Conservation (phyloP, 2,113 vertebrate species). For the Bothrops jararaca region DNA sequence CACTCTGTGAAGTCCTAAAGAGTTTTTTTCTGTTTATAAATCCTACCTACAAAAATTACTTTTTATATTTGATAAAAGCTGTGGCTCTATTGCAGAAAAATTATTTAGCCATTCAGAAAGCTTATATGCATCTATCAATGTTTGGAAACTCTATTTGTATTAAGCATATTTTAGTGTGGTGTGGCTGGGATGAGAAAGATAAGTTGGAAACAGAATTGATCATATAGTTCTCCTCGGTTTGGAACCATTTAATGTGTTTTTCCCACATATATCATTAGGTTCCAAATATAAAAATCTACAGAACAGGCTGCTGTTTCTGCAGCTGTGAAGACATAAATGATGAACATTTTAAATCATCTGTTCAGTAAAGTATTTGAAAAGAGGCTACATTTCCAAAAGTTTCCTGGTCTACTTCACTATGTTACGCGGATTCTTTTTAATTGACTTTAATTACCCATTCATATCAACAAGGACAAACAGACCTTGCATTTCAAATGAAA, state of each 20-base stretch:
- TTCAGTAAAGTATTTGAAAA: conserved; percentile 38
- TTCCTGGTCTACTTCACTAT: conserved; percentile 36
- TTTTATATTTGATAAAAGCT: not conserved
- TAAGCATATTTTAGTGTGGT: not conserved
- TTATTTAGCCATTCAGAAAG: not conserved
- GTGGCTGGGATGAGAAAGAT: too few species aligned
- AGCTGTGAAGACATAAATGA: not conserved
- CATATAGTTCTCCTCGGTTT: not conserved
- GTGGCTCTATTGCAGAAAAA: not conserved
- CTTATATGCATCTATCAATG: not conserved
- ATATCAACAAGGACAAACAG: conserved; percentile 57
- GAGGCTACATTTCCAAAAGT: conserved; percentile 33
- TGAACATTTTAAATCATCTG: not conserved
- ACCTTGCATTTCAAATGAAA: conserved; percentile 53
- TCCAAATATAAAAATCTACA: not conserved
- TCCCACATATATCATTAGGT: not conserved
- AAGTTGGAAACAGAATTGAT: not conserved
- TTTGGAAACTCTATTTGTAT: not conserved
- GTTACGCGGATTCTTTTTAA: conserved; percentile 53
- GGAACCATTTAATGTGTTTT: not conserved
- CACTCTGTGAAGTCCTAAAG: not conserved
- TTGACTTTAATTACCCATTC: conserved; percentile 58
- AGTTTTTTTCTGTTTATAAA: not conserved
- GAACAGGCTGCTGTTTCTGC: not conserved
- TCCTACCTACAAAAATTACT: not conserved